phyloP scores from a whole-genome alignment of 2,113 vertebrate genomes.

The Amphiprion ocellaris region DNA sequence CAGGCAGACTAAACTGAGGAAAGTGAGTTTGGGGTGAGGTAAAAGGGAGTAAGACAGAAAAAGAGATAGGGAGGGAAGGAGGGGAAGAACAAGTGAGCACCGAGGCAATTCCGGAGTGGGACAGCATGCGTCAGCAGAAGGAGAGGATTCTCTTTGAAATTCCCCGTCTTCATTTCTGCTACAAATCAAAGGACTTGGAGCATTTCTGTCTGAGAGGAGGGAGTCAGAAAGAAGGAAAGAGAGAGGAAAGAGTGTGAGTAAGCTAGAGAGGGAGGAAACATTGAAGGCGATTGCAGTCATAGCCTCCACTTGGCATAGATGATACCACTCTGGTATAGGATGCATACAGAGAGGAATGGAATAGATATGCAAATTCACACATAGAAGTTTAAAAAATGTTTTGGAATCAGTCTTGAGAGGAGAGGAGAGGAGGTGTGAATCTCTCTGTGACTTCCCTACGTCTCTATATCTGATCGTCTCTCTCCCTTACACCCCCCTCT shows the following conservation, averaged over 20 bases:
- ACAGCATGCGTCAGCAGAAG: slow-evolving; percentile 79
- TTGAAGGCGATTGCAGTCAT: slow-evolving; percentile 41
- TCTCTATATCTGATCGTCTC: slow-evolving; percentile 41
- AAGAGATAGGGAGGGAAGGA: slow-evolving; percentile 40
- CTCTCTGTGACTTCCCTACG: slow-evolving; percentile 20
- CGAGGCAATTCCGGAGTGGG: slow-evolving; percentile 71
- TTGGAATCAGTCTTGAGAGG: slow-evolving; percentile 6
- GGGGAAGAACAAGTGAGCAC: slow-evolving; percentile 56
- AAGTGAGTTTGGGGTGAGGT: slow-evolving; percentile 56
- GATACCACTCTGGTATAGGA: slow-evolving; percentile 50
- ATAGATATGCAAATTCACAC: slow-evolving; percentile 36
- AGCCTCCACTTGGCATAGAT: slow-evolving; percentile 37
- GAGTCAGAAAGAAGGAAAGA: slow-evolving; percentile 47
- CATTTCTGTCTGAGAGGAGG: slow-evolving; percentile 71
- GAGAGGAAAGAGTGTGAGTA: slow-evolving; percentile 17
- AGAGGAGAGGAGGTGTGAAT: slow-evolving; percentile 27
- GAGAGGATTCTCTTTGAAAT: slow-evolving; percentile 84
- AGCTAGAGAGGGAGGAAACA: slow-evolving; percentile 23
- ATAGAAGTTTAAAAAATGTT: slow-evolving; percentile 34
- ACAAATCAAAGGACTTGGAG: slow-evolving; percentile 79
- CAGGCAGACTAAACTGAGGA: slow-evolving; percentile 59
- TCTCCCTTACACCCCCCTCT: slow-evolving; percentile 19
- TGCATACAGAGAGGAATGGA: slow-evolving; percentile 39
- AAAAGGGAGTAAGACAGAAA: slow-evolving; percentile 50
- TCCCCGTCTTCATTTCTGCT: slow-evolving; percentile 81